phyloP scores from a whole-genome alignment of 2,113 vertebrate species.

The Hypanus sabinus region DNA sequence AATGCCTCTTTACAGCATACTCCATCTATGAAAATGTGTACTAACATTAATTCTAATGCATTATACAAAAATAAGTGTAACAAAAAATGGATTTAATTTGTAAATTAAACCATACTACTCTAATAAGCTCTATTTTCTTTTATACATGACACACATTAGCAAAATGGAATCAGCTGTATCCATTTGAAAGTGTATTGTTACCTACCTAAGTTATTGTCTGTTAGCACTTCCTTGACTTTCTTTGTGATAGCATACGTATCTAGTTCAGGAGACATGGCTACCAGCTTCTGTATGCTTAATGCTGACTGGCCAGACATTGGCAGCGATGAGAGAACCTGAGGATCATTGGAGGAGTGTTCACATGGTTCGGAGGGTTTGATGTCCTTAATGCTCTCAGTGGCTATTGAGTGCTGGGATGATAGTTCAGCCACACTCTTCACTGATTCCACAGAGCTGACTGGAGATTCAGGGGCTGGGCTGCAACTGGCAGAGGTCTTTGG shows the following conservation, averaged over 20 bases:
- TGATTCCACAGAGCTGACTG: slow-evolving; percentile 82
- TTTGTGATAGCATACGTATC: slow-evolving; percentile 92
- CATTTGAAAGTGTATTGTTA: slow-evolving; percentile 30
- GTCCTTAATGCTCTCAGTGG: slow-evolving; percentile 71
- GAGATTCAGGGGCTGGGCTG: slow-evolving; percentile 87
- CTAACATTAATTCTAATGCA: background rate
- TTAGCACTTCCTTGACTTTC: slow-evolving; percentile 92
- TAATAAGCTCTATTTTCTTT: background rate
- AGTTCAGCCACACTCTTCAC: slow-evolving; percentile 77
- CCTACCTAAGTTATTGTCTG: slow-evolving; percentile 91
- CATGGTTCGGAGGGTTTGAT: slow-evolving; percentile 59
- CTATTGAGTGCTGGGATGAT: slow-evolving; percentile 69
- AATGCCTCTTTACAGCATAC: slow-evolving; percentile 12
- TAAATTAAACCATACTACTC: background rate
- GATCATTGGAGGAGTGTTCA: slow-evolving; percentile 64
- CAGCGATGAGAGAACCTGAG: slow-evolving; percentile 70
- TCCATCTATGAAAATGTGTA: background rate
- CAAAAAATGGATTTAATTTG: background rate
- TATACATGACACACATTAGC: background rate
- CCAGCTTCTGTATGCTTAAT: slow-evolving; percentile 85
- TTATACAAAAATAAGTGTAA: background rate
- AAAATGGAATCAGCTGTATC: background rate
- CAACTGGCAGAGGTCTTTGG: slow-evolving; percentile 93
- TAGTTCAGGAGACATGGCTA: slow-evolving; percentile 85
- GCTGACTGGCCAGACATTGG: slow-evolving; percentile 73